These are phyloP conservation scores for Drepana falcataria DNA, from an alignment of 2,888 invertebrate genomes.

Conservation along the genomic window DNA sequence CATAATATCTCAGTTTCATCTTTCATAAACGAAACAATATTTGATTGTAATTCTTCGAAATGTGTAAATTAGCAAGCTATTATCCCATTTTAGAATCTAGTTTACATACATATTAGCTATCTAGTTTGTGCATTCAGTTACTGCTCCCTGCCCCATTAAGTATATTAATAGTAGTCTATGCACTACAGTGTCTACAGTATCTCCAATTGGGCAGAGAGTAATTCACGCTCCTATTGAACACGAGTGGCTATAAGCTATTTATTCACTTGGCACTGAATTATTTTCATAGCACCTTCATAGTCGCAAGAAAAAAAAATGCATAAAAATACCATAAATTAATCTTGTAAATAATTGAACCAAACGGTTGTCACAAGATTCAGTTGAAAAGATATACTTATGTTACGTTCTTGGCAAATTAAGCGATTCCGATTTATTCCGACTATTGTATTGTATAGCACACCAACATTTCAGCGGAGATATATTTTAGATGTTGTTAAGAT, in stretches of 20 bases:
- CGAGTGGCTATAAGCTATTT: conserved; percentile 20
- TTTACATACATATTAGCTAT: not conserved
- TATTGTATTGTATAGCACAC: too few species aligned
- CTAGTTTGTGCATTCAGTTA: not conserved
- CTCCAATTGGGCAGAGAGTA: not conserved
- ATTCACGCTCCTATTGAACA: conserved; percentile 29
- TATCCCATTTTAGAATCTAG: not conserved
- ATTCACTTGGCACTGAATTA: conserved; percentile 46
- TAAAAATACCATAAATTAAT: too few species aligned
- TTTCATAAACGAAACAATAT: conserved; percentile 21
- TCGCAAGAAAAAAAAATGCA: conserved; percentile 1
- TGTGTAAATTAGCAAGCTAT: not conserved
- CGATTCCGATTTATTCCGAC: too few species aligned
- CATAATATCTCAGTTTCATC: conserved; percentile 17
- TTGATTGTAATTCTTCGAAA: not conserved
- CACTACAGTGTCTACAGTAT: not conserved
- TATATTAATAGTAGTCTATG: too few species aligned
- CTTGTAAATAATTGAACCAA: too few species aligned
- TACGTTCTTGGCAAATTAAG: too few species aligned
- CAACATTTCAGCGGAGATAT: too few species aligned
- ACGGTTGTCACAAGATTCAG: too few species aligned
- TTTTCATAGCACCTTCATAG: conserved; percentile 42
- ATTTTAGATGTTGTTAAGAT: too few species aligned
- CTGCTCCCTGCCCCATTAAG: not conserved
- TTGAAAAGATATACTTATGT: too few species aligned